Evolutionary conservation across 2,113 vertebrate genomes (phyloP).

Genomic region (Megaceryle torquata): DNA sequence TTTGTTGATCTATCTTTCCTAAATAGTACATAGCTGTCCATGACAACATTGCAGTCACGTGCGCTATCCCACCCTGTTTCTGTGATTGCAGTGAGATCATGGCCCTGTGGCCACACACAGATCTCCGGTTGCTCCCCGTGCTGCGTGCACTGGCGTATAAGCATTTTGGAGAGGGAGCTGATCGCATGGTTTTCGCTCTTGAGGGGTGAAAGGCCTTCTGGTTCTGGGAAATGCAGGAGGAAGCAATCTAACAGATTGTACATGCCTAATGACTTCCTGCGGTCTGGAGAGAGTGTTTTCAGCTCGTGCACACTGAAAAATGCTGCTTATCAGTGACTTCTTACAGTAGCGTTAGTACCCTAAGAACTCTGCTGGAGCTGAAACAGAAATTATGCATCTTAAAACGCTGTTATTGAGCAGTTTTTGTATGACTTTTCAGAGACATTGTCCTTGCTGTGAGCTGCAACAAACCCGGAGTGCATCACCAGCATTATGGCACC

Average conservation of each 20-base stretch:
- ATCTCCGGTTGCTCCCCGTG: too few species aligned
- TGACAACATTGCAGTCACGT: too few species aligned
- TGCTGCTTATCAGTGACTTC: background rate
- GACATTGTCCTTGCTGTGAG: background rate
- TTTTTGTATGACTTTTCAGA: background rate
- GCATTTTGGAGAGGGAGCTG: too few species aligned
- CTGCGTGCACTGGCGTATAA: too few species aligned
- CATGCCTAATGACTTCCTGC: constrained; percentile 47
- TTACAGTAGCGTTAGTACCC: fast-evolving
- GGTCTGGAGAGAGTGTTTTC: background rate
- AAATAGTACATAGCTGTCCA: too few species aligned
- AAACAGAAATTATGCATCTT: background rate
- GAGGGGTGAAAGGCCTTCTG: too few species aligned
- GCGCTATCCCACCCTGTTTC: too few species aligned
- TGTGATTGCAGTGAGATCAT: too few species aligned
- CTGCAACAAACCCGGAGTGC: fast-evolving
- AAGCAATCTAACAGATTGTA: constrained; percentile 71
- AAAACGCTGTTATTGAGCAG: background rate
- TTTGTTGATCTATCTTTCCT: too few species aligned
- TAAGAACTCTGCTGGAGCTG: fast-evolving
- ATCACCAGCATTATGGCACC: fast-evolving
- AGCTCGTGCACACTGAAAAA: fast-evolving
- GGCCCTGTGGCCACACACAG: too few species aligned
- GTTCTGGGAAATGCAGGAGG: background rate
- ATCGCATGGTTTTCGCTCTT: too few species aligned